phyloP scores from a whole-genome alignment of 2,113 vertebrate genomes.

The Zootoca vivipara region DNA sequence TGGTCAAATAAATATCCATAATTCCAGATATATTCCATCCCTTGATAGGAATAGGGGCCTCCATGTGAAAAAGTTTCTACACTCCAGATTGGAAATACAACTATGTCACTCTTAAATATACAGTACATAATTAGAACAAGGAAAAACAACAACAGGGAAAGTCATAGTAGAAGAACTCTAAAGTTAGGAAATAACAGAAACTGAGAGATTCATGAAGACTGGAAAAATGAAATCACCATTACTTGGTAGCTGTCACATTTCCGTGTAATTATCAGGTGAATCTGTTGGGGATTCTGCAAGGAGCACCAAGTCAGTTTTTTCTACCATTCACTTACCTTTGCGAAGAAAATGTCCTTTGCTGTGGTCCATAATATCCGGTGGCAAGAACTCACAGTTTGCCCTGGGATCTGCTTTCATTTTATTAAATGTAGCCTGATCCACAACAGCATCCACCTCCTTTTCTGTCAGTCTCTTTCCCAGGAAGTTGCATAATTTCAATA shows the following conservation, averaged over 20 bases:
- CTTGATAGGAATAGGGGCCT: too few relatives aligned
- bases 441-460: conserved; percentile 61
- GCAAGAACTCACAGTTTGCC: conserved; percentile 58
- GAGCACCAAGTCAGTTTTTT: not conserved
- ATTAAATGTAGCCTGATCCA: conserved; percentile 66
- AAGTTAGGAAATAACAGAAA: too few relatives aligned
- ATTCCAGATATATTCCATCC: too few relatives aligned
- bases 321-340: conserved; percentile 42
- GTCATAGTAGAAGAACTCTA: too few relatives aligned
- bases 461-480: conserved; percentile 67
- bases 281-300: not conserved
- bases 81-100: too few relatives aligned
- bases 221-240: too few relatives aligned
- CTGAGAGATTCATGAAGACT: too few relatives aligned
- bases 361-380: rapidly evolving
- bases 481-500: conserved; percentile 72
- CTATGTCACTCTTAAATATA: too few relatives aligned
- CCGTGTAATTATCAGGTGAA: too few relatives aligned
- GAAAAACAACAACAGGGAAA: too few relatives aligned
- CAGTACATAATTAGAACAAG: too few relatives aligned
- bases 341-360: conserved; percentile 37
- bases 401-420: conserved; percentile 69
- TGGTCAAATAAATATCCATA: not conserved
- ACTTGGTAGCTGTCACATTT: not conserved
- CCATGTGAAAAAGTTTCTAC: too few relatives aligned